Evolutionary conservation across 53 echinoderm and acorn worm species (phyloP), one percentile per base, ranked within the genome.

Genomic region (Apostichopus leukothele): DNA sequence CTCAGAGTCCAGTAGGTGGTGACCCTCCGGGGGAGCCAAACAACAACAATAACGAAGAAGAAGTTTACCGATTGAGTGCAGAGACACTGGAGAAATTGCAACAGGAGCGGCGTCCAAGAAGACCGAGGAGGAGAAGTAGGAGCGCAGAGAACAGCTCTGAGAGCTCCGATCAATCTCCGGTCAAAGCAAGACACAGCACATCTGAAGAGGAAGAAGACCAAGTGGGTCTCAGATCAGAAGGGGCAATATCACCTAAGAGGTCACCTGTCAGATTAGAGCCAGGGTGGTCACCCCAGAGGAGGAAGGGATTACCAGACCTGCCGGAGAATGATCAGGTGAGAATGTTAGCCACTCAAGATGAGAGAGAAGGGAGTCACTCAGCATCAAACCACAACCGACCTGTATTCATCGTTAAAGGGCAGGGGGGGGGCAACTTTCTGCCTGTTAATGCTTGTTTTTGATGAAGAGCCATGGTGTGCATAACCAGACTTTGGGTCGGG

Each of bases 281-380:
- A n/a, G 71, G 71, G 18, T 13, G 81, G 19, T 81, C 81, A 59
- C 66, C 85, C 39, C 85, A 85, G 85, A 59, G 67, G 66, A 54
- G 81, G 23, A 81, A 54, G 52, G 71, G 71, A 13, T 51, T 85
- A 18, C 85, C 85, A 2, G 67, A 85, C 52, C 67, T 85, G 7
- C 85, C 67, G 22, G 85, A 85, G 67, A 39, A 63, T 50, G 85
- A 85, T 60, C 85, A 85, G 85, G 85, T 85, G 85, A 85, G 85
- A 85, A 67, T 63, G 12, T 85, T 60, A 25, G 67, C 26, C 85
- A 22, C 11, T 27, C 20, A 22, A 22, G 39, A 52, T 76, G 6
- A 19, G 71, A 19, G 71, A 76, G 10, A 26, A 26, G 39, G 77
- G 77, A 71, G 71, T 71, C 4, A 71, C 2, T 71, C 71, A 71